Percentiles rank a stretch among this genome's conserved stretches.
These are phyloP conservation scores for Drosophila sp. DNA, from an alignment of 1,140 invertebrate genomes.

Conservation along the genomic window DNA sequence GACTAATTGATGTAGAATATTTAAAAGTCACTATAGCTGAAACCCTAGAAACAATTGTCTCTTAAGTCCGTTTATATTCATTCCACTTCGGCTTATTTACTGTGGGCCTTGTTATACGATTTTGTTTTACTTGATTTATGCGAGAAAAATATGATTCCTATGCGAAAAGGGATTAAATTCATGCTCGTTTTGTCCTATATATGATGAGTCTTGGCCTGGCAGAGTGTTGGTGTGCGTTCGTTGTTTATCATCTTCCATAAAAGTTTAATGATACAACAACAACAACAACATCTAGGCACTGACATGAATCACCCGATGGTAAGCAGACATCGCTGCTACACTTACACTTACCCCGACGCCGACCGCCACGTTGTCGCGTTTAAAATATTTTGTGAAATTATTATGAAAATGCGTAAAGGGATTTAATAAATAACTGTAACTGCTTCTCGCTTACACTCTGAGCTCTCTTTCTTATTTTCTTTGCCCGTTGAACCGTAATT, in stretches of 20 bases:
- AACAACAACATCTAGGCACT: conserved; percentile 35
- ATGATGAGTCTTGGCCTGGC: conserved; percentile 62
- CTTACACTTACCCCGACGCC: conserved; percentile 4
- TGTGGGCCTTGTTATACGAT: conserved; percentile 2
- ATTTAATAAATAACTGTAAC: conserved; percentile 83
- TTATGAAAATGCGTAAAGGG: conserved; percentile 83
- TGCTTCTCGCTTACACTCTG: conserved; percentile 61
- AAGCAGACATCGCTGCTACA: conserved; percentile 34
- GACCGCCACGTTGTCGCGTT: conserved; percentile 52
- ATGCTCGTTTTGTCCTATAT: conserved; percentile 70
- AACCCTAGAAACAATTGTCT: not conserved
- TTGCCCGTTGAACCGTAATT: conserved; percentile 65
- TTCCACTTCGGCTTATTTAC: conserved; percentile 42
- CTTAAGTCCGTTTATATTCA: not conserved
- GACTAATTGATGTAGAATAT: not conserved
- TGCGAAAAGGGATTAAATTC: conserved; percentile 81
- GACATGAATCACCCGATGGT: conserved; percentile 74
- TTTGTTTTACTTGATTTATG: conserved; percentile 30
- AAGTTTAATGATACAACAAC: conserved; percentile 70
- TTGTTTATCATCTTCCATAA: conserved; percentile 51
- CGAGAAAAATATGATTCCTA: conserved; percentile 72
- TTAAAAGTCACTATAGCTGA: not conserved
- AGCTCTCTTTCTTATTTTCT: conserved; percentile 27
- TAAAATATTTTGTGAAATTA: conserved; percentile 81
- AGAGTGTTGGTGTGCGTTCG: conserved; percentile 23